Conservation (phyloP, 2,797 vertebrate genomes). For the Sphenopsis melanotis region DNA sequence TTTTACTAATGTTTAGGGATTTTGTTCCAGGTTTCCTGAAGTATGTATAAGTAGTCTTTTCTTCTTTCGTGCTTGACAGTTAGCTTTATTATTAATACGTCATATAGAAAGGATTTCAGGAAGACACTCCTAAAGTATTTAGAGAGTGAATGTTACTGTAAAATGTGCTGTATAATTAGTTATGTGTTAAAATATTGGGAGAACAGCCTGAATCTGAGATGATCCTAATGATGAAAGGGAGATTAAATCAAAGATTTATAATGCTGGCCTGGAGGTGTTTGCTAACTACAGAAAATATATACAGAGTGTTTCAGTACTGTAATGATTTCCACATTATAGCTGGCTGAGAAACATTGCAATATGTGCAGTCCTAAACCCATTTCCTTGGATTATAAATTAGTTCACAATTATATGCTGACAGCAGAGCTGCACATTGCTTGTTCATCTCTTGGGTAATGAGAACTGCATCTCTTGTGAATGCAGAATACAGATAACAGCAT, state of each 20-base stretch:
- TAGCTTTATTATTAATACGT: not conserved
- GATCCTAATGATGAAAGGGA: not conserved
- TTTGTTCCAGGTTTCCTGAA: not conserved
- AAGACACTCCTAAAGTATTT: not conserved
- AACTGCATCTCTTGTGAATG: not conserved
- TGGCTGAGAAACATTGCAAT: not conserved
- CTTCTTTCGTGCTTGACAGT: not conserved
- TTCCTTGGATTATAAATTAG: slow-evolving; percentile 22
- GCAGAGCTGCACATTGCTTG: not conserved
- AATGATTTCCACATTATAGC: not conserved
- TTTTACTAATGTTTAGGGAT: not conserved
- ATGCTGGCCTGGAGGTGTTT: not conserved
- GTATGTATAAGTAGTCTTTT: not conserved
- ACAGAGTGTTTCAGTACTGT: not conserved
- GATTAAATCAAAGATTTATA: slow-evolving; percentile 1
- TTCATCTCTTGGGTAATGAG: not conserved
- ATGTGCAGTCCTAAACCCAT: not conserved
- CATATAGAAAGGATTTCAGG: not conserved
- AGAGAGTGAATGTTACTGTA: not conserved
- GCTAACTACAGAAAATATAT: not conserved
- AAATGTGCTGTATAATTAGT: not conserved
- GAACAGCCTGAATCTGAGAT: not conserved
- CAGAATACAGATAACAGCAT: not conserved
- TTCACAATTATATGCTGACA: not conserved
- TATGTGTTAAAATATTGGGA: not conserved